Evolutionary conservation across 2,113 vertebrate genomes (phyloP).

Genomic region (Parus major): DNA sequence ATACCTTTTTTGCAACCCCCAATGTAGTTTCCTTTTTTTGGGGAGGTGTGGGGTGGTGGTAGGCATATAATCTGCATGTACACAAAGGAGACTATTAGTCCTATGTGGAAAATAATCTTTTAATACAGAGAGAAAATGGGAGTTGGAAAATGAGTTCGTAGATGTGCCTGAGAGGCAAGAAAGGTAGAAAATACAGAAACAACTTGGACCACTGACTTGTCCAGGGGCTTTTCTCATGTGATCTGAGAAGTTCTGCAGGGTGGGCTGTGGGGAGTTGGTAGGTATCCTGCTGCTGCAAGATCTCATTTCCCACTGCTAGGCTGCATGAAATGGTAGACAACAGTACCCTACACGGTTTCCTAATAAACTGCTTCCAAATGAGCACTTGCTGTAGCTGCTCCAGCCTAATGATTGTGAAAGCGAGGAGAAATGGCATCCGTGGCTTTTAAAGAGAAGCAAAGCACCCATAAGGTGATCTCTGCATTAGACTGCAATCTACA

Average conservation of each 20-base stretch:
- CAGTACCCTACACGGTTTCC: background rate
- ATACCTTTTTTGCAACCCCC: background rate
- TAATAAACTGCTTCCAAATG: background rate
- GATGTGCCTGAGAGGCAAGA: background rate
- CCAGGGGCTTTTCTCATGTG: background rate
- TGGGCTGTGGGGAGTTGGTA: background rate
- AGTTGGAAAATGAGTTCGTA: background rate
- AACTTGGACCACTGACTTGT: background rate
- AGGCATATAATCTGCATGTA: background rate
- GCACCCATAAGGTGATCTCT: background rate
- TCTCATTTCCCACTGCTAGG: background rate
- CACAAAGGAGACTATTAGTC: background rate
- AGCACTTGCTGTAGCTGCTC: background rate
- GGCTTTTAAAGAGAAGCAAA: background rate
- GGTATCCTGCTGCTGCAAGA: background rate
- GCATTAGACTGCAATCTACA: background rate
- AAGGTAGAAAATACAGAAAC: background rate
- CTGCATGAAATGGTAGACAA: background rate
- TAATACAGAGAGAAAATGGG: background rate
- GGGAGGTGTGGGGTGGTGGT: rapidly evolving
- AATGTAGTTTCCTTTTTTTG: background rate
- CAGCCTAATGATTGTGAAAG: background rate
- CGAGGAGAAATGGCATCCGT: background rate
- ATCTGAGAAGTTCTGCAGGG: background rate
- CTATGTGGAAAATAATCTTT: background rate